Evolutionary conservation across 2,888 invertebrate genomes (phyloP).

Genomic region (Escarpia spicata): DNA sequence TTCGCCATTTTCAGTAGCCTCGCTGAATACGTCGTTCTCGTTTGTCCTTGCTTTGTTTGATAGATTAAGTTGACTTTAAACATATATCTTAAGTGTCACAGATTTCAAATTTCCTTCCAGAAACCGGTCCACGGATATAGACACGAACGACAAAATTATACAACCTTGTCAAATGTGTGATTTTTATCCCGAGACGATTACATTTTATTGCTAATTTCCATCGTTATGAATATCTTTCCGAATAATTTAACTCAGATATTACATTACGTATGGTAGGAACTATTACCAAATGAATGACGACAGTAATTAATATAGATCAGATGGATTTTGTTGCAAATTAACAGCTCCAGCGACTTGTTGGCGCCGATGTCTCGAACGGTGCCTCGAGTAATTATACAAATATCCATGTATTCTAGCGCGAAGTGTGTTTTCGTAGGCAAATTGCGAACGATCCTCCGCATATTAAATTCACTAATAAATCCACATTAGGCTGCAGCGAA

Average conservation of each 20-base stretch:
- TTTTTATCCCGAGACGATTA: not conserved
- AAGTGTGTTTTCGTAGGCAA: too few relatives aligned
- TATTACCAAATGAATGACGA: not conserved
- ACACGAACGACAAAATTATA: not conserved
- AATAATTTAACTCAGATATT: not conserved
- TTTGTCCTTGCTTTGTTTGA: too few relatives aligned
- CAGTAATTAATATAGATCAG: conserved; percentile 8
- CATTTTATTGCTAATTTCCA: not conserved
- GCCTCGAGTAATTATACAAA: not conserved
- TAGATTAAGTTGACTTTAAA: too few relatives aligned
- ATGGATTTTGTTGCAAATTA: not conserved
- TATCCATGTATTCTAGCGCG: too few relatives aligned
- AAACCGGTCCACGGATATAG: too few relatives aligned
- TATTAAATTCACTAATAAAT: too few relatives aligned
- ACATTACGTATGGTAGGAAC: not conserved
- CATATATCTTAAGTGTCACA: too few relatives aligned
- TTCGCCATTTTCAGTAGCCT: too few relatives aligned
- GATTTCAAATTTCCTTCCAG: too few relatives aligned
- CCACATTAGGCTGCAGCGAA: too few relatives aligned
- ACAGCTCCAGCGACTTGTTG: not conserved
- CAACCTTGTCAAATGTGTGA: not conserved
- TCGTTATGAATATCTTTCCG: not conserved
- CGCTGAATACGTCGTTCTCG: too few relatives aligned
- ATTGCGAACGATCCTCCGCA: too few relatives aligned
- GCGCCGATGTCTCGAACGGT: not conserved